Base-by-base conservation (phyloP, 1,140 invertebrate genomes). In the Acromyrmex echinatior region DNA sequence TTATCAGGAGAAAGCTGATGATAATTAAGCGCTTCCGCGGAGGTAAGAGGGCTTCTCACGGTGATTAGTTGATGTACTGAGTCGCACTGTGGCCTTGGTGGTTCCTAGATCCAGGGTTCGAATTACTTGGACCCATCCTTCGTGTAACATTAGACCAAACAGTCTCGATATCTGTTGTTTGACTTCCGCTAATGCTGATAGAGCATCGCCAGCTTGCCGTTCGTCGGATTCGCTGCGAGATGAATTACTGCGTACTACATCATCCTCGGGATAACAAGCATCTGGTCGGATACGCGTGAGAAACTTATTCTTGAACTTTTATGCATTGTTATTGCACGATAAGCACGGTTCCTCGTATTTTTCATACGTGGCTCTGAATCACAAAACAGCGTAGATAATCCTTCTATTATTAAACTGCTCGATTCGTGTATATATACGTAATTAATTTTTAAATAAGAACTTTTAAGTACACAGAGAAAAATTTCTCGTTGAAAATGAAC, bases 181-280 rank as follows among this genome's bases (percentile, higher is more conserved):
- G 58, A 58, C 71, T 91, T 91, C 89, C 86, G 78, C 71, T 91
- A 79, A 90, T 82, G 89, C 89, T 85, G 89, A 90, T 90, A 77
- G 39, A 87, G 70, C 80, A n/a, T 18, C 39, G 28, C 21, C n/a
- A 18, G 35, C 63, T 35, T 31, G 28, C 62, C 39, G 16, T 86
- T 80, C 16, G 49, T 14, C 25, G 21, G 35, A 86, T 21, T 60
- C 31, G 25, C 21, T 14, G 28, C 25, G 31, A 28, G 53, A 86
- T 76, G 16, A 86, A 86, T 53, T 28, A 49, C 14, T n/a, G 35
- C 35, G 25, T n/a, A 51, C 25, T 18, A 39, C 53, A 28, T 60
- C 51, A 62, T 12, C 21, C 31, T 70, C 25, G 39, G 2, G 39
- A 45, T 45, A 45, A 21, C 45, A 51, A 58, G 5, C 76, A 81